Evolutionary conservation across 2,888 invertebrate species (phyloP).

Genomic region (Anarsia innoxiella): DNA sequence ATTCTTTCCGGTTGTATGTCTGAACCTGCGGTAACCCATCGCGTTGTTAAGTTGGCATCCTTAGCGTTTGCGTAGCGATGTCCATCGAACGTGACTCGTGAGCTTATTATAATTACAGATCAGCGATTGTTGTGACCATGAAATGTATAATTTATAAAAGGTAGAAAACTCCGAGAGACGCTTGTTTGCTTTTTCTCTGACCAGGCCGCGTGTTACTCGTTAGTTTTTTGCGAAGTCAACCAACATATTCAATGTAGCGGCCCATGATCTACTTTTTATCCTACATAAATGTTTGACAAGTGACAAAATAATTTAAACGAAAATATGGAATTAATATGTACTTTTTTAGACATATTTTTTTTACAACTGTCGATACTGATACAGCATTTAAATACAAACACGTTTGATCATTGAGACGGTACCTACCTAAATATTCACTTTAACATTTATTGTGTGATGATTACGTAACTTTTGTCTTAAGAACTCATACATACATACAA

Average conservation of each 20-base stretch:
- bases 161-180: slow-evolving; percentile 37
- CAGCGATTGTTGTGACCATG: slow-evolving; percentile 65
- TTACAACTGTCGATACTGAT: too few species aligned
- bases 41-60: slow-evolving; percentile 12
- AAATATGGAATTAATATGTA: too few species aligned
- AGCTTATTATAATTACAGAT: slow-evolving; percentile 72
- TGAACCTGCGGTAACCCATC: not conserved
- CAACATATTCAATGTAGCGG: slow-evolving; percentile 37
- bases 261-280: slow-evolving; percentile 33
- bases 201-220: slow-evolving; percentile 38
- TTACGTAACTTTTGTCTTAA: too few species aligned
- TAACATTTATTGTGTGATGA: too few species aligned
- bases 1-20: too few species aligned
- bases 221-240: slow-evolving; percentile 43
- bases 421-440: too few species aligned
- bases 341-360: too few species aligned
- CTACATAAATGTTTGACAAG: slow-evolving; percentile 34
- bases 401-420: too few species aligned
- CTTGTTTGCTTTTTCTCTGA: slow-evolving; percentile 39
- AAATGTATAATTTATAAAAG: slow-evolving; percentile 66
- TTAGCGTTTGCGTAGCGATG: slow-evolving; percentile 29
- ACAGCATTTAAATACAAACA: too few species aligned
- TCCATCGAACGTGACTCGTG: slow-evolving; percentile 55
- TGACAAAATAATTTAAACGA: slow-evolving; percentile 17
- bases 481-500: too few species aligned